A percentile compares a stretch with the other conserved stretches of the same genome.
phyloP scores from a whole-genome alignment of 2,113 vertebrate species.

The Thymallus thymallus region DNA sequence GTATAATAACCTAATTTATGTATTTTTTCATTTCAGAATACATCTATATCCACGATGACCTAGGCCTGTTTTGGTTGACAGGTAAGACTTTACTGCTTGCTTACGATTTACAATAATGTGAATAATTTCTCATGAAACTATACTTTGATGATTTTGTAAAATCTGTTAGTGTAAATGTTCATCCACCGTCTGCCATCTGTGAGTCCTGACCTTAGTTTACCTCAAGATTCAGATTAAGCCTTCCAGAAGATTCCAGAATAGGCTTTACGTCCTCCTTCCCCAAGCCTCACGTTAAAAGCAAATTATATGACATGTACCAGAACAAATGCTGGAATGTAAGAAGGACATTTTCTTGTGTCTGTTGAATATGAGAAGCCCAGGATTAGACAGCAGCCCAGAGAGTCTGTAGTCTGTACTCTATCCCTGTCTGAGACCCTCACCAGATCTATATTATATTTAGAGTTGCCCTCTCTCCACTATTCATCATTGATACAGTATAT shows the following conservation, averaged over 20 bases:
- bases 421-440: conserved; percentile 54
- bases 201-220: not conserved
- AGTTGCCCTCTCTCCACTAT: conserved; percentile 25
- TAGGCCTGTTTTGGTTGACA: conserved; percentile 84
- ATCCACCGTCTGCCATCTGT: conserved; percentile 3
- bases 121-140: not conserved
- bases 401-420: conserved; percentile 19
- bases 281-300: not conserved
- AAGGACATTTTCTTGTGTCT: conserved; percentile 10
- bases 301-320: no score
- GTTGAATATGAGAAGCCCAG: conserved; percentile 30
- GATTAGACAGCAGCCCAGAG: conserved; percentile 50
- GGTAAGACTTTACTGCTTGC: conserved; percentile 73
- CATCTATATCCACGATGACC: conserved; percentile 89
- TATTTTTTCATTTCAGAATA: conserved; percentile 76
- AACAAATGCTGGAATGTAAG: not conserved
- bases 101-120: not conserved
- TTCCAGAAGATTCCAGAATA: conserved; percentile 8
- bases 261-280: not conserved
- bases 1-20: conserved; percentile 1
- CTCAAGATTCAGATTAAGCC: no score
- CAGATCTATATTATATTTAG: conserved; percentile 62
- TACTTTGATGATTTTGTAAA: no score
- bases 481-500: conserved; percentile 51
- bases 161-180: no score